Percentiles rank a stretch among this genome's conserved stretches.
Evolutionary conservation across 2,888 invertebrate species (phyloP).

Genomic region (Epicampocera succincta): DNA sequence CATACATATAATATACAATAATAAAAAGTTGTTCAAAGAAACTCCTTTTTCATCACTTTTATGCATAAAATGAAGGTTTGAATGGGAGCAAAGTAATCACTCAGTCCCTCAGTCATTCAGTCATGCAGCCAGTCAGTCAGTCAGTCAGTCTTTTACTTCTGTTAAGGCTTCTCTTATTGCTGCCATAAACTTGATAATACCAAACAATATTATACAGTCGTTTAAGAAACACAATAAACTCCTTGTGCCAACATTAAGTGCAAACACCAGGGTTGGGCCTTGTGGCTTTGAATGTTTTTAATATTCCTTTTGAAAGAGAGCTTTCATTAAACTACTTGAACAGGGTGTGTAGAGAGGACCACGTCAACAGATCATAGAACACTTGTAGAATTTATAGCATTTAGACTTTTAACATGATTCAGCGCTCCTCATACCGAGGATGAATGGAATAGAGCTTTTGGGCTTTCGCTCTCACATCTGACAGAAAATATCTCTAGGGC

Average conservation of each 20-base stretch:
- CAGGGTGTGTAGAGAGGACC: no score
- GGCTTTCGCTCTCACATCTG: no score
- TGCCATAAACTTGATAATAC: not conserved
- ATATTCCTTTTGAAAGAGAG: no score
- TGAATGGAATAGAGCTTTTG: no score
- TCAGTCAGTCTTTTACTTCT: slow-evolving; percentile 17
- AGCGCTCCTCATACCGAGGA: no score
- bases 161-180: not conserved
- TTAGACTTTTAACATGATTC: no score
- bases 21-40: slow-evolving; percentile 25
- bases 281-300: not conserved
- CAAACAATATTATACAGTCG: slow-evolving; percentile 11
- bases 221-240: slow-evolving; percentile 25
- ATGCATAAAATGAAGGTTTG: slow-evolving; percentile 21
- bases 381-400: no score
- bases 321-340: no score
- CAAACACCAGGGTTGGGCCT: slow-evolving; percentile 5
- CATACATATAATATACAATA: not conserved
- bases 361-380: no score
- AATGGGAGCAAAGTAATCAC: slow-evolving; percentile 24
- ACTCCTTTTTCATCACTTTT: slow-evolving; percentile 63
- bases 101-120: slow-evolving; percentile 2
- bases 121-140: no score
- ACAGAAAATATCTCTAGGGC: no score
- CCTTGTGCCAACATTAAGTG: not conserved